These are phyloP conservation scores for Brachionus rubens DNA, from an alignment of 1,140 invertebrate species.

Conservation along the genomic window DNA sequence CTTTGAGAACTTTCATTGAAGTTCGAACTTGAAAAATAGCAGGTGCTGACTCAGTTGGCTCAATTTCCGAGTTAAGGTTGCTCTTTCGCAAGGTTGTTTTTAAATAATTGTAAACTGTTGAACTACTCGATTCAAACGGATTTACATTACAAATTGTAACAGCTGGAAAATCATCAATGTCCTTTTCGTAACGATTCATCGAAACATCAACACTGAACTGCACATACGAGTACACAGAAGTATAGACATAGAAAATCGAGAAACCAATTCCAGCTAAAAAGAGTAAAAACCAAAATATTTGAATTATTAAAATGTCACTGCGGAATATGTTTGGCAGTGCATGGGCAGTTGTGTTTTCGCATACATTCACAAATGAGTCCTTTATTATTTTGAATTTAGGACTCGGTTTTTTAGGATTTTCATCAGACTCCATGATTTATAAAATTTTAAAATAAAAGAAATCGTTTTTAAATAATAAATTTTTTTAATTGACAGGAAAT, in stretches of 20 bases:
- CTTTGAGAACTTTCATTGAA: slow-evolving; percentile 2
- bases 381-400: background rate
- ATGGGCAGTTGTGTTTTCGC: slow-evolving; percentile 31
- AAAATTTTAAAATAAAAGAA: background rate
- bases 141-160: slow-evolving; percentile 61
- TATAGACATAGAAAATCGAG: background rate
- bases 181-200: background rate
- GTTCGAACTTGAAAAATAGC: background rate
- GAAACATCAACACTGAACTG: background rate
- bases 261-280: background rate
- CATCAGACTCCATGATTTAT: background rate
- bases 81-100: background rate
- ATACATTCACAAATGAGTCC: background rate
- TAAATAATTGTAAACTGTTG: background rate
- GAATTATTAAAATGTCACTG: background rate
- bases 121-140: slow-evolving; percentile 49
- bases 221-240: background rate
- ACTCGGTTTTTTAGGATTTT: slow-evolving; percentile 10
- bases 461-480: background rate
- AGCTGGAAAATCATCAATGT: slow-evolving; percentile 53
- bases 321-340: slow-evolving; percentile 39
- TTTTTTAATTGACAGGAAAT: too few relatives aligned
- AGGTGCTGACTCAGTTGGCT: background rate
- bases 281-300: slow-evolving; percentile 6
- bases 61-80: background rate